Evolutionary conservation across 1,140 invertebrate species (phyloP).

Genomic region (Hestina assimilis): DNA sequence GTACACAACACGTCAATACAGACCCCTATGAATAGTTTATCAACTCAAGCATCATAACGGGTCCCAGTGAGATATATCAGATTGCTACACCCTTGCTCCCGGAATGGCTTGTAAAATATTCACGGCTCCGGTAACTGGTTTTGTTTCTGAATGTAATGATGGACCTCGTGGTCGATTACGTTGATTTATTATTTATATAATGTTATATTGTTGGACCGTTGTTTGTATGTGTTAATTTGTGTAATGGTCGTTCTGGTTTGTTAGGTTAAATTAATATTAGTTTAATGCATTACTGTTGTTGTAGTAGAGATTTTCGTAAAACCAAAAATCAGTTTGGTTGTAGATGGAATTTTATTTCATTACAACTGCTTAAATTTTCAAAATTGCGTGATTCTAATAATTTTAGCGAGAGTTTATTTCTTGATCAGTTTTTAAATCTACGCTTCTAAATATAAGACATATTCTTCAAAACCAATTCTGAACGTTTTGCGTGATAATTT

Average conservation of each 20-base stretch:
- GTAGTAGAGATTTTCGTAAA: too few species aligned
- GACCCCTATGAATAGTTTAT: slow-evolving; percentile 13
- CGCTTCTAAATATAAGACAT: too few species aligned
- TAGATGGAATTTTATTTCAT: too few species aligned
- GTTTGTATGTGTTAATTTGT: background rate
- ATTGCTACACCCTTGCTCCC: slow-evolving; percentile 46
- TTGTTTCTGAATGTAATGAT: slow-evolving; percentile 61
- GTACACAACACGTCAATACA: slow-evolving; percentile 6
- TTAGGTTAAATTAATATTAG: too few species aligned
- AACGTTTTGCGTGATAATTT: too few species aligned
- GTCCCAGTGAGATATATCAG: slow-evolving; percentile 34
- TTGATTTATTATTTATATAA: slow-evolving; percentile 24
- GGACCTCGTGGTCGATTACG: slow-evolving; percentile 17
- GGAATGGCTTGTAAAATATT: slow-evolving; percentile 68
- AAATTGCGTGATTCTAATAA: too few species aligned
- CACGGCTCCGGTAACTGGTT: slow-evolving; percentile 56
- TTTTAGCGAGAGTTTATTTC: too few species aligned
- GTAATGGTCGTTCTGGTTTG: background rate
- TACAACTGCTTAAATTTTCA: too few species aligned
- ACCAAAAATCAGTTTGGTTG: too few species aligned
- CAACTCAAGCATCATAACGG: slow-evolving; percentile 6
- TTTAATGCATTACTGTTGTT: too few species aligned
- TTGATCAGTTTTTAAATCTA: too few species aligned
- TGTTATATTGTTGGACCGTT: background rate
- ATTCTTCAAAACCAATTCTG: too few species aligned